Base-by-base conservation (phyloP, 2,888 invertebrate genomes). In the Ormyrus rosae region DNA sequence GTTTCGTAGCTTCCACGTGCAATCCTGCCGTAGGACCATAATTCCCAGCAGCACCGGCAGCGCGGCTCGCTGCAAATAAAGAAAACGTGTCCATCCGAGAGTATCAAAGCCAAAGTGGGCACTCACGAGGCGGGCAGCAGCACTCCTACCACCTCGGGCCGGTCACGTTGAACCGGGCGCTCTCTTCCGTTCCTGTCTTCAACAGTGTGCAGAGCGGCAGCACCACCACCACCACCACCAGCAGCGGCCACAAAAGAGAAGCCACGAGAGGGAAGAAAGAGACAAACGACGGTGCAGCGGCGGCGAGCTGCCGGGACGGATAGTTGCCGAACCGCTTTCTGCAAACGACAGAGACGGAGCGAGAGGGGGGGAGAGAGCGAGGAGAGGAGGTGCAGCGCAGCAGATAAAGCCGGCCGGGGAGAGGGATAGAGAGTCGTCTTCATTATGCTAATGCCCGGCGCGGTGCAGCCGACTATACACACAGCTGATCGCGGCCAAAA, bases 401-500 rank as follows among this genome's bases (percentile, higher is more conserved):
- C 67, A 77, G 75, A n/a, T 50, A 74, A 69, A 69, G 67, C 53
- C 51, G 56, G 61, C 50, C 10, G n/a, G 58, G 5, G 56, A 56
- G 56, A 50, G 34, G 45, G 45, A 51, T 45, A 19, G 81, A 75
- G 64, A 76, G 68, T 58, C 65, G 71, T 78, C 80, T 88, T 89
- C 90, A 88, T 90, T 90, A 90, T 90, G 90, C 87, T 89, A 89
- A 89, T 89, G 73, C 61, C 51, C 55, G 64, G 48, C 46, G 45
- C 60, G 61, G 53, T 50, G 63, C 56, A 56, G 56, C 34, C 34
- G 34, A n/a, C 50, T 53, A 48, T 46, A 55, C 50, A 53, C 11
- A 53, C 64, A 68, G 72, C 72, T 68, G 71, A 70, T 76, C 76
- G 55, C 10, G 50, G 13, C 78, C 64, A 85, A 87, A 87, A 86